Conservation (phyloP, 2,797 vertebrate species). For the Enteromius paludinosus region DNA sequence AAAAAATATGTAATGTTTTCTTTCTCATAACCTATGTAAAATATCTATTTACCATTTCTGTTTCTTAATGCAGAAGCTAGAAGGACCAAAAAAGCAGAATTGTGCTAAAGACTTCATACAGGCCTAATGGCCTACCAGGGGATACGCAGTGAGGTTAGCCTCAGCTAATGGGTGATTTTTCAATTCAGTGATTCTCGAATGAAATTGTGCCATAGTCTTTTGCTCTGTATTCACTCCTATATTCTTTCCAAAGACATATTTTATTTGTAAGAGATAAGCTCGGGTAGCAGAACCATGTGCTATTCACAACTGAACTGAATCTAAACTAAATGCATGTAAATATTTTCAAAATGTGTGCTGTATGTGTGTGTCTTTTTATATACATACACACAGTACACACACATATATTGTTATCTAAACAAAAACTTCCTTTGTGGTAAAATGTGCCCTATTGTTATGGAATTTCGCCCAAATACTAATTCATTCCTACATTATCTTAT, state of each 20-base stretch:
- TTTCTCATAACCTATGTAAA: neutral
- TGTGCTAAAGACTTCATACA: slow-evolving; percentile 21
- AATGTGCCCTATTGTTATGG: too few relatives aligned
- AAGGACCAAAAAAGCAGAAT: slow-evolving; percentile 1
- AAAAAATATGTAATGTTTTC: neutral
- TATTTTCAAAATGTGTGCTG: too few relatives aligned
- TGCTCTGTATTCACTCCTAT: slow-evolving; percentile 8
- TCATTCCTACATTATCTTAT: too few relatives aligned
- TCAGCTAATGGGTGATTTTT: slow-evolving; percentile 55
- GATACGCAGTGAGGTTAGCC: slow-evolving; percentile 38
- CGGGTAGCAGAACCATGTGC: neutral
- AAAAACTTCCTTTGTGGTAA: too few relatives aligned
- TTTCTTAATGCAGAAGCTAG: neutral
- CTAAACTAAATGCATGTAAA: too few relatives aligned
- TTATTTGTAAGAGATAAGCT: slow-evolving; percentile 35
- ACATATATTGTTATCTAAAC: too few relatives aligned
- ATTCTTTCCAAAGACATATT: slow-evolving; percentile 6
- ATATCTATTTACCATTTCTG: neutral
- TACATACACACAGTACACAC: too few relatives aligned
- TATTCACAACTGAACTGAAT: neutral
- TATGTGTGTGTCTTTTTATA: too few relatives aligned
- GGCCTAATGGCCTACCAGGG: slow-evolving; percentile 12
- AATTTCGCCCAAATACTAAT: too few relatives aligned
- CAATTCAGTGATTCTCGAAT: slow-evolving; percentile 50
- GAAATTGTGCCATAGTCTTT: slow-evolving; percentile 29